Evolutionary conservation across 2,797 vertebrate species (phyloP).

Genomic region (Liasis olivaceus): DNA sequence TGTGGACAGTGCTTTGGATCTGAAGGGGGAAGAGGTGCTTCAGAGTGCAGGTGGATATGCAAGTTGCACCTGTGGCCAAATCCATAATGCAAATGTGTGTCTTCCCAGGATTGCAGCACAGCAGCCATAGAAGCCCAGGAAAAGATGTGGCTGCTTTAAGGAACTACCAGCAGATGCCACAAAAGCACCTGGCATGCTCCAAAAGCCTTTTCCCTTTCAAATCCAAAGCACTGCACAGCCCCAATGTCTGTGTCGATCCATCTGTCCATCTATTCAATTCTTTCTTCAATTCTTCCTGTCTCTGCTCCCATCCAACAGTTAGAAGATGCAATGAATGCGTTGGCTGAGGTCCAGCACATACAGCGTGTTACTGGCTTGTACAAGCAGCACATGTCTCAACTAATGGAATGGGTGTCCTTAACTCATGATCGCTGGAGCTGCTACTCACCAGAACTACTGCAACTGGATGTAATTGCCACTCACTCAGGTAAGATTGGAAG

Average conservation of each 20-base stretch:
- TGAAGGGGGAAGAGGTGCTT: background rate
- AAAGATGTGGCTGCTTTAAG: background rate
- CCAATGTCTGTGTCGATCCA: background rate
- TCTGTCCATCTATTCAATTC: background rate
- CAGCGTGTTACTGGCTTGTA: slow-evolving; percentile 76
- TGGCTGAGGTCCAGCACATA: slow-evolving; percentile 79
- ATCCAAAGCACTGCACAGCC: background rate
- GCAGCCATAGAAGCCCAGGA: too few species aligned
- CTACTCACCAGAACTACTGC: slow-evolving; percentile 82
- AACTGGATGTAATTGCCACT: slow-evolving; percentile 79
- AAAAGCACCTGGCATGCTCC: background rate
- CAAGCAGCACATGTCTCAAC: slow-evolving; percentile 78
- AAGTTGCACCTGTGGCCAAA: background rate
- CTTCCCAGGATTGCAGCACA: background rate
- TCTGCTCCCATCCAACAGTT: slow-evolving; percentile 71
- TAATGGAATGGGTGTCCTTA: slow-evolving; percentile 82
- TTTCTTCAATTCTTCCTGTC: background rate
- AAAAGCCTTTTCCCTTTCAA: background rate
- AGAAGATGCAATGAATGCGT: slow-evolving; percentile 70
- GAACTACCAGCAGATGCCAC: background rate
- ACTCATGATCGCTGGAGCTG: slow-evolving; percentile 80
- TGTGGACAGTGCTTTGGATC: too few species aligned
- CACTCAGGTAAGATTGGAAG: slow-evolving; percentile 80
- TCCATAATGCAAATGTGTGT: background rate
- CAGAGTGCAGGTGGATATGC: background rate